Conservation (phyloP, 2,888 invertebrate genomes). For the Drosophila melanosoma region DNA sequence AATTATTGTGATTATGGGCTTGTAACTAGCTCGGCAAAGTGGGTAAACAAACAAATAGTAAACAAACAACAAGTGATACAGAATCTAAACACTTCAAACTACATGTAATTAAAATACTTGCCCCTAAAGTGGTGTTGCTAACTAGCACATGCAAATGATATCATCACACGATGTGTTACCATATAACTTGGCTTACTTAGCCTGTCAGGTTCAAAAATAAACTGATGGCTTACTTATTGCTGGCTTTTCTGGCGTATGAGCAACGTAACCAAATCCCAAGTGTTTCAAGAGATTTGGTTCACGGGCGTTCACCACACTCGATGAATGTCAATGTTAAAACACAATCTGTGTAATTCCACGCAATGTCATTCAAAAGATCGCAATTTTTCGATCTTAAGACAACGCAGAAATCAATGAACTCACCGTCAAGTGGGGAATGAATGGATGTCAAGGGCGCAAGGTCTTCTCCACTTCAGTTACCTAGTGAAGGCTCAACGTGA, state of each 20-base stretch:
- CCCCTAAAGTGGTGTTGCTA: slow-evolving; percentile 34
- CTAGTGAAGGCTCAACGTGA: slow-evolving; percentile 24
- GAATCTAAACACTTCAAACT: slow-evolving; percentile 47
- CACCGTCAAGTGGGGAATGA: slow-evolving; percentile 14
- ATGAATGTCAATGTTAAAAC: slow-evolving; percentile 34
- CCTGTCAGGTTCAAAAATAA: neutral
- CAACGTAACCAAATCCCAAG: slow-evolving; percentile 3
- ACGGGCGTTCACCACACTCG: slow-evolving; percentile 51
- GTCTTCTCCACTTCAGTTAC: slow-evolving; percentile 6
- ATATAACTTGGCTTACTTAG: neutral
- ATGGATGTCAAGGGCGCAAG: slow-evolving; percentile 47
- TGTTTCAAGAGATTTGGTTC: slow-evolving; percentile 41
- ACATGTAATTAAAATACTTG: slow-evolving; percentile 67
- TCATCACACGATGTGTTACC: neutral
- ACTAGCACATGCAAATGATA: slow-evolving; percentile 7
- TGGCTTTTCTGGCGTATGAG: slow-evolving; percentile 29
- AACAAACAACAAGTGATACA: slow-evolving; percentile 12
- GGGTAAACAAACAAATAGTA: slow-evolving; percentile 20
- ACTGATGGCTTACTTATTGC: slow-evolving; percentile 8
- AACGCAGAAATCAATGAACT: slow-evolving; percentile 51
- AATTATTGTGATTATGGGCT: slow-evolving; percentile 23
- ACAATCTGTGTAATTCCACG: slow-evolving; percentile 39
- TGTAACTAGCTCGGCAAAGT: slow-evolving; percentile 20
- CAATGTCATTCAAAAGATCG: slow-evolving; percentile 28
- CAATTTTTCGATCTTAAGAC: slow-evolving; percentile 41